These are phyloP conservation scores for Pollenia labialis DNA, from an alignment of 2,888 invertebrate species.

Conservation along the genomic window DNA sequence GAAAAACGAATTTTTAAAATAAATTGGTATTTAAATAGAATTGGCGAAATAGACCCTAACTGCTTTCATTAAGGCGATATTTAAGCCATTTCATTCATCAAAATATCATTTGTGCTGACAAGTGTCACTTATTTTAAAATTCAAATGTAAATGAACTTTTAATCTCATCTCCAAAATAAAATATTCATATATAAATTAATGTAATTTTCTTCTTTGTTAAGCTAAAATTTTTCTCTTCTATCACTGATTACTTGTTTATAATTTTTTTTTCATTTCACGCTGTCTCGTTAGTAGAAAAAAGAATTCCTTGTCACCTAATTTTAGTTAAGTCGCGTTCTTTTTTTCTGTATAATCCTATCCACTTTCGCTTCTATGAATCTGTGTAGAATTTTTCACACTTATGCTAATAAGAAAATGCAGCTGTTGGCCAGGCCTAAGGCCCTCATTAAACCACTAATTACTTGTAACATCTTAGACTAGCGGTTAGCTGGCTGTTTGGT, in stretches of 20 bases:
- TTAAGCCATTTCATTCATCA: too few relatives aligned
- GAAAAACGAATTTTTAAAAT: too few relatives aligned
- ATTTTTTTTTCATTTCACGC: background rate
- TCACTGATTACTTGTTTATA: background rate
- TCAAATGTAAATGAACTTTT: conserved; percentile 33
- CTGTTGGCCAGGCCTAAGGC: conserved; percentile 61
- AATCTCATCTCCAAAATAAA: background rate
- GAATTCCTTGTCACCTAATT: conserved; percentile 70
- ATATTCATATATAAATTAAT: background rate
- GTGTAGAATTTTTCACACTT: conserved; percentile 62
- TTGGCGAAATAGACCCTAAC: too few relatives aligned
- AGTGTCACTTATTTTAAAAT: background rate
- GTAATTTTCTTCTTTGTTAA: conserved; percentile 1
- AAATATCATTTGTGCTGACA: too few relatives aligned
- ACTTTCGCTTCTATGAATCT: conserved; percentile 33
- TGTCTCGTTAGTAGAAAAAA: conserved; percentile 18
- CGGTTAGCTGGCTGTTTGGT: conserved; percentile 7
- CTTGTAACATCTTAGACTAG: conserved; percentile 67
- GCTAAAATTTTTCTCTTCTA: background rate
- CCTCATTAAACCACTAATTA: conserved; percentile 73
- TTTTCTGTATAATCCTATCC: background rate
- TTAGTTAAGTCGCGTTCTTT: conserved; percentile 8
- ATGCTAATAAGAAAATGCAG: conserved; percentile 62
- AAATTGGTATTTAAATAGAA: too few relatives aligned
- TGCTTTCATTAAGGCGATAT: too few relatives aligned